A percentile compares a stretch with the other conserved stretches of the same genome.
Evolutionary conservation across 2,113 vertebrate species (phyloP).

Genomic region (Hucho hucho): DNA sequence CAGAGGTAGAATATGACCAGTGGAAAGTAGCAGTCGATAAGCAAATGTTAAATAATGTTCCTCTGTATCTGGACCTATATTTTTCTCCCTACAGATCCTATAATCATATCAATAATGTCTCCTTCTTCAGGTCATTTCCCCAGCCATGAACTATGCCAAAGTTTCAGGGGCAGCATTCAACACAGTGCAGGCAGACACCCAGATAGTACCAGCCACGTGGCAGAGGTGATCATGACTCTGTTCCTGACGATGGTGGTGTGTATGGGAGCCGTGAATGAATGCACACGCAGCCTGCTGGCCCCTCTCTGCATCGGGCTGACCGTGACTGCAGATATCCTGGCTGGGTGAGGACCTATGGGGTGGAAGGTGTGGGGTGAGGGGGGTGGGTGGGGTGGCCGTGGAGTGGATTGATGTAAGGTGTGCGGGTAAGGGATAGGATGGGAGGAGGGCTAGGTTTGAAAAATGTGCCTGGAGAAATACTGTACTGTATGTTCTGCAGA

Average conservation of each 20-base stretch:
- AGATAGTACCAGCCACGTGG: slow-evolving; percentile 35
- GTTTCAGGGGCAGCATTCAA: slow-evolving; percentile 70
- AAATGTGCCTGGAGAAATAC: too few relatives aligned
- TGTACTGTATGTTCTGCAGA: too few relatives aligned
- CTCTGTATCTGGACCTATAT: background rate
- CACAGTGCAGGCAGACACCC: slow-evolving; percentile 39
- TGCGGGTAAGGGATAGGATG: too few relatives aligned
- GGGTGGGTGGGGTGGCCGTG: too few relatives aligned
- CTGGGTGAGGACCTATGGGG: slow-evolving; percentile 62
- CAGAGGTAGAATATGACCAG: too few relatives aligned
- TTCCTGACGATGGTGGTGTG: slow-evolving; percentile 72
- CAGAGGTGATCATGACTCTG: slow-evolving; percentile 70
- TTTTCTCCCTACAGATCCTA: background rate
- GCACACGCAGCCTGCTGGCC: slow-evolving; percentile 62
- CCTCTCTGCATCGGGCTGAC: slow-evolving; percentile 75
- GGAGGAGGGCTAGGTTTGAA: too few relatives aligned
- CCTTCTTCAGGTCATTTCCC: slow-evolving; percentile 24
- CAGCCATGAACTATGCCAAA: slow-evolving; percentile 53
- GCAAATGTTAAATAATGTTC: too few relatives aligned
- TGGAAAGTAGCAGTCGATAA: too few relatives aligned
- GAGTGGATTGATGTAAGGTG: background rate
- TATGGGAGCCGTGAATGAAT: slow-evolving; percentile 74
- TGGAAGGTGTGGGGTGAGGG: slow-evolving; percentile 1
- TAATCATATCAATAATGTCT: too few relatives aligned
- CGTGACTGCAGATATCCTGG: slow-evolving; percentile 68